Conservation (phyloP, 2,113 vertebrate species). For the Malurus cyaneus region DNA sequence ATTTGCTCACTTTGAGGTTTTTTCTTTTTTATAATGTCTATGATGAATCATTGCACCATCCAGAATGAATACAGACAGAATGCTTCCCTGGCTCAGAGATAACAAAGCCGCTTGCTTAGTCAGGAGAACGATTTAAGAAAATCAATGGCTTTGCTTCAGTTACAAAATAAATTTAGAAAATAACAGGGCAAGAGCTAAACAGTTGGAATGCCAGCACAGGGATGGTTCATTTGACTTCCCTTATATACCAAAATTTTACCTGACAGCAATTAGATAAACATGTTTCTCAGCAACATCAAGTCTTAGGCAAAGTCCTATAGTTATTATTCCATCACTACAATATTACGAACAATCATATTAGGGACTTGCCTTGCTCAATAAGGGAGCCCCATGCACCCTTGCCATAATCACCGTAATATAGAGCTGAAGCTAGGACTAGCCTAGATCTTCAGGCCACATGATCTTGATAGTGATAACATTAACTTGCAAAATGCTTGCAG, state of each 20-base stretch:
- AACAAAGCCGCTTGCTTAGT: constrained; percentile 50
- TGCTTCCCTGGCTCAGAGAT: constrained; percentile 56
- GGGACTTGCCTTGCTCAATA: not conserved
- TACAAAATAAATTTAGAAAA: constrained; percentile 34
- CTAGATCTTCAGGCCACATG: not conserved
- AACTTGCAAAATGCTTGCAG: not conserved
- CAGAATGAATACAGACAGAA: constrained; percentile 27
- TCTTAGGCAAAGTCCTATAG: not conserved
- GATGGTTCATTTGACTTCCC: not conserved
- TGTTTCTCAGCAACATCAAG: not conserved
- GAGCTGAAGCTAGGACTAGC: not conserved
- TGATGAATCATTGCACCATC: constrained; percentile 18
- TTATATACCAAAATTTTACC: not conserved
- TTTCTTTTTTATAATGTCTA: constrained; percentile 16
- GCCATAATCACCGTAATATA: not conserved
- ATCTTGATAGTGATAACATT: not conserved
- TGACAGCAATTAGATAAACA: not conserved
- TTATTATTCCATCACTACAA: not conserved
- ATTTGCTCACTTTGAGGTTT: constrained; percentile 47
- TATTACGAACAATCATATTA: not conserved
- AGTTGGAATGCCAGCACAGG: not conserved
- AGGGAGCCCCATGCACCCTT: not conserved
- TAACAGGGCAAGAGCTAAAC: constrained; percentile 10
- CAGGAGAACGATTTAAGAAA: constrained; percentile 54
- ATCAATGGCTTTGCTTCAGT: constrained; percentile 40